Percentiles rank a stretch among this genome's conserved stretches.
Conservation (phyloP, 2,888 invertebrate genomes). For the Drosophila histrio region DNA sequence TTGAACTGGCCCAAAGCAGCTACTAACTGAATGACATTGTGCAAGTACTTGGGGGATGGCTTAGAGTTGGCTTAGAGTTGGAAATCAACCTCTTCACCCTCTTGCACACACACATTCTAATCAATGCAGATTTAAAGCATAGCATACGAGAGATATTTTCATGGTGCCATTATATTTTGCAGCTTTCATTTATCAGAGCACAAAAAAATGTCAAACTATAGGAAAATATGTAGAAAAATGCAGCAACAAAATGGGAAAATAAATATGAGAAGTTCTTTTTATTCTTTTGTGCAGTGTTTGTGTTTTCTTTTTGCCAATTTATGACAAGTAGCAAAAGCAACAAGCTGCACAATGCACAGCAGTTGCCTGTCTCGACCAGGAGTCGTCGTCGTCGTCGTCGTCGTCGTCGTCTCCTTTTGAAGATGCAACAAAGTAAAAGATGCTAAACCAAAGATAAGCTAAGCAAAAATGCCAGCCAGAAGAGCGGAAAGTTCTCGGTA, state of each 20-base stretch:
- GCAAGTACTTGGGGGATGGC: too few relatives aligned
- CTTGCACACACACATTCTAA: too few relatives aligned
- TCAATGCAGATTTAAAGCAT: constrained; percentile 20
- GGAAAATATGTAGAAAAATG: constrained; percentile 19
- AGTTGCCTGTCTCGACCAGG: constrained; percentile 18
- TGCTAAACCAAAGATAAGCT: constrained; percentile 61
- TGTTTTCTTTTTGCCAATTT: constrained; percentile 64
- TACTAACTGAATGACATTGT: not conserved
- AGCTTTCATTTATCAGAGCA: constrained; percentile 1
- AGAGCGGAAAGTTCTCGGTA: constrained; percentile 51
- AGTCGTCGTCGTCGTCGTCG: not conserved
- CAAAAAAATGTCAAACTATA: constrained; percentile 56
- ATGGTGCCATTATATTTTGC: not conserved
- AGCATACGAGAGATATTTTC: constrained; percentile 13
- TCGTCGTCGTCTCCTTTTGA: constrained; percentile 22
- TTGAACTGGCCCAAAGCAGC: constrained; percentile 14
- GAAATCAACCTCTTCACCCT: too few relatives aligned
- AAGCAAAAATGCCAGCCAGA: constrained; percentile 52
- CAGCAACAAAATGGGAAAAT: not conserved
- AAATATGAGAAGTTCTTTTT: constrained; percentile 19
- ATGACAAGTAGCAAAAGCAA: constrained; percentile 69
- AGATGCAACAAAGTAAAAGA: constrained; percentile 50
- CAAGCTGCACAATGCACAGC: constrained; percentile 39
- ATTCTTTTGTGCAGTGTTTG: constrained; percentile 19
- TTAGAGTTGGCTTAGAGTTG: too few relatives aligned